A percentile compares a stretch with the other conserved stretches of the same genome.
These are phyloP conservation scores for Platygyra sinensis DNA, from an alignment of 64 coral and sea anemone species.

Conservation along the genomic window DNA sequence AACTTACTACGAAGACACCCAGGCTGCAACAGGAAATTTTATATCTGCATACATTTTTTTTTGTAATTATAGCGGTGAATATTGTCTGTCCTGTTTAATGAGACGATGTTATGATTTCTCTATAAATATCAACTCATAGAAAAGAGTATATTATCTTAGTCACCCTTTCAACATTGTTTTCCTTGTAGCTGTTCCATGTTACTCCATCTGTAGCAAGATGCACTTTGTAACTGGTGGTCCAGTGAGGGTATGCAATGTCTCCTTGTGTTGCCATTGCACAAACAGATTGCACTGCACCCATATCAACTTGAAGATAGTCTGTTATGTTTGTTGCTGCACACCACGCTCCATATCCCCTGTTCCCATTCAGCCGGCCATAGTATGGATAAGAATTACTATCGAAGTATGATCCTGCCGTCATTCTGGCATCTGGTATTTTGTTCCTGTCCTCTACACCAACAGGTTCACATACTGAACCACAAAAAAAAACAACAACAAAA, in stretches of 20 bases:
- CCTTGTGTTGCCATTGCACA: slow-evolving; percentile 60
- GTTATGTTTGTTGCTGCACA: background rate
- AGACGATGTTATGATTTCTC: background rate
- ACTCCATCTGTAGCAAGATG: background rate
- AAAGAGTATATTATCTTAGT: background rate
- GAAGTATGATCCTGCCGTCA: background rate
- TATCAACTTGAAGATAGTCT: slow-evolving; percentile 54
- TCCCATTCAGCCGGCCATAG: slow-evolving; percentile 10
- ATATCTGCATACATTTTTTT: too few relatives aligned
- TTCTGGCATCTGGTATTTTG: slow-evolving; percentile 2
- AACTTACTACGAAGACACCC: too few relatives aligned
- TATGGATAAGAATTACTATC: background rate
- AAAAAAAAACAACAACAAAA: background rate
- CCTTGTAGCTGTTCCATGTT: slow-evolving; percentile 25
- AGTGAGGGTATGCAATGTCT: background rate
- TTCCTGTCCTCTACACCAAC: background rate
- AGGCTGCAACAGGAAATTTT: too few relatives aligned
- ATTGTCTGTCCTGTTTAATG: too few relatives aligned
- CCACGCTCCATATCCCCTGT: background rate
- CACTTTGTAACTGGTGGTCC: slow-evolving; percentile 43
- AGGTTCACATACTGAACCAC: background rate
- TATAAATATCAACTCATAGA: background rate
- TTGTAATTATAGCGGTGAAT: too few relatives aligned
- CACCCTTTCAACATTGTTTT: slow-evolving; percentile 6
- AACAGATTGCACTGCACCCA: slow-evolving; percentile 17